Base-by-base conservation (phyloP, 2,113 vertebrate species). In the Megaptera novaeangliae region DNA sequence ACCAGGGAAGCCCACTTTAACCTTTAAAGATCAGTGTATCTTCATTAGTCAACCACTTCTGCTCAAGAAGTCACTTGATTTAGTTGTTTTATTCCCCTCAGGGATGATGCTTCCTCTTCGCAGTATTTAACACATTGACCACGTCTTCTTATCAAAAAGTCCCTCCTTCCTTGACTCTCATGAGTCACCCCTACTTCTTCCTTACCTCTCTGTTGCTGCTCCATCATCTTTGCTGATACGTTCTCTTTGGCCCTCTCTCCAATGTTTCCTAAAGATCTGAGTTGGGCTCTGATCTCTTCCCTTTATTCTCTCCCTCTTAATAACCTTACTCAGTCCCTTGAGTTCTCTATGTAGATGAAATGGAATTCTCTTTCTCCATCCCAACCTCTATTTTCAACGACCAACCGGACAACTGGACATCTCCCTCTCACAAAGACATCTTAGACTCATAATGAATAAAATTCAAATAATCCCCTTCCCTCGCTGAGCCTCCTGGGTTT, bases 371-470 rank as follows among this genome's bases (percentile, higher is more conserved):
- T 85, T 29, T 61, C 17, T 23, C 21, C 41, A 20, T 44, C 12
- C 20, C 9, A 68, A 10, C 44, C 72, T 74, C 36, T 82, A n/a
- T 77, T 88, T 95, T 92, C 59, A 92, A 34, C 39, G 31, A 52
- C 63, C 20, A 46, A 36, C 21, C 36, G 64, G 63, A 10, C 46
- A 52, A 59, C 57, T 57, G 52, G 77, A 14, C n/a, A 61, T 4
- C 21, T 55, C 21, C 14, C 34, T 71, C 25, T 61, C 82, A 78
- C 27, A 66, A 72, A 61, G 14, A 39, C 4, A 61, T 27, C 66
- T 77, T 52, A 36, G 72, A 93, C 59, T 78, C 14, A 34, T 41
- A 46, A 49, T 66, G 71, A 46, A 87, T 74, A 68, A 92, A 85
- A 81, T 57, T 64, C 27, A 27, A 71, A 66, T 34, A 44, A 13